Evolutionary conservation across 2,888 invertebrate species (phyloP), one percentile per base, ranked within the genome.

Genomic region (Panorpa germanica): DNA sequence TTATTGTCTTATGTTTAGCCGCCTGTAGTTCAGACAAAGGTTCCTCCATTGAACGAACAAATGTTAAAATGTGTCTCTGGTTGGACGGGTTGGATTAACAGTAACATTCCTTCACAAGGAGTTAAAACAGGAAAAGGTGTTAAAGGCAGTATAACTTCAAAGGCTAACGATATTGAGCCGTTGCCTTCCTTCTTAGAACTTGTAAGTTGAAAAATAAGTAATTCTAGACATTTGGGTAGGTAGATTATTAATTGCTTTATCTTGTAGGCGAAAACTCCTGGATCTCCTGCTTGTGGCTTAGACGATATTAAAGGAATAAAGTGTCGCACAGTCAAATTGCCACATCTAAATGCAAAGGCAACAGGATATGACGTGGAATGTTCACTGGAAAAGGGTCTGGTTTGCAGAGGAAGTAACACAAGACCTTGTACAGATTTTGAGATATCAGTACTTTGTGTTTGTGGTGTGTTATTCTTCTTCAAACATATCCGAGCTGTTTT

Each of bases 61-160:
- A 45, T 55, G 50, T 48, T 55, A 0, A 43, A 57, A 19, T 83
- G 85, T 43, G 53, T 58, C 25, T 49, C 61, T 3, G 86, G 86
- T 0, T 86, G 85, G 82, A 73, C 76, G 0, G 50, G 59, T 9
- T 88, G 86, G 86, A 56, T 80, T 38, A 83, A 73, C 50, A 59
- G 63, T 27, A 61, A 66, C 34, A 45, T 49, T 3, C 59, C 60
- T 4, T 35, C 41, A 3, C 50, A 53, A 24, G 52, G 53, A 29
- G 45, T 44, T 22, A 45, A 47, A 32, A 20, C 34, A 0, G 39
- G 43, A 2, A 38, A 42, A 7, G 45, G 46, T 11, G 37, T 40
- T 9, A 37, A 37, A 10, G 34, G 38, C 25, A 41, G 41, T 32
- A 35, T 27, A 5, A 38, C 37, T 51, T 55, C 38, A 7, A 44